These are phyloP conservation scores for Selene dorsalis DNA, from an alignment of 2,797 vertebrate genomes.

Conservation along the genomic window DNA sequence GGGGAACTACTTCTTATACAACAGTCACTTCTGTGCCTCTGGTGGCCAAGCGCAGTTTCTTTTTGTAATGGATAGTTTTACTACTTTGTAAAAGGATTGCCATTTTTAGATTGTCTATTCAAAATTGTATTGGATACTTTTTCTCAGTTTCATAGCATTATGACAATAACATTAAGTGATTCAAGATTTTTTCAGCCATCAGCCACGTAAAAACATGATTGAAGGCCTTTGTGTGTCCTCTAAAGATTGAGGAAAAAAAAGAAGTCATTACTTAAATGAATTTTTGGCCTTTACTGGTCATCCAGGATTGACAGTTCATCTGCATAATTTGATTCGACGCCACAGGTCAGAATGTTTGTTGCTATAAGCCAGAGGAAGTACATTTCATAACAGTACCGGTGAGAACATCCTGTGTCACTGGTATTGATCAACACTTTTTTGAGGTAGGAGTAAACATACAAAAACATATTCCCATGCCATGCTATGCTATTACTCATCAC, in stretches of 20 bases:
- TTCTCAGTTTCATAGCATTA: conserved; percentile 13
- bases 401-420: conserved; percentile 10
- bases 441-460: background rate
- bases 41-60: conserved; percentile 26
- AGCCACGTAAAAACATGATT: background rate
- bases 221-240: conserved; percentile 3
- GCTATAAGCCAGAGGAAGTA: background rate
- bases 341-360: background rate
- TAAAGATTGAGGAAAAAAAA: background rate
- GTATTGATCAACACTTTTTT: conserved; percentile 27
- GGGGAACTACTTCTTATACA: conserved; percentile 55
- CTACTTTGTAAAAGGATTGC: conserved; percentile 23
- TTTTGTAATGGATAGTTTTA: conserved; percentile 26
- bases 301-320: background rate
- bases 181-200: background rate
- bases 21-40: conserved; percentile 39
- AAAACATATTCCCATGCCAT: background rate
- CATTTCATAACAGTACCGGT: conserved; percentile 21
- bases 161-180: background rate
- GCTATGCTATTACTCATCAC: background rate
- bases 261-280: background rate
- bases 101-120: conserved; percentile 18
- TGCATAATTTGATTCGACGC: background rate
- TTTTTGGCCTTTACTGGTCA: conserved; percentile 12
- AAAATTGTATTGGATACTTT: conserved; percentile 29